Evolutionary conservation across 53 echinoderm and acorn worm genomes (phyloP), one percentile per base, ranked within the genome.

Genomic region (Temnopleurus reevesii): DNA sequence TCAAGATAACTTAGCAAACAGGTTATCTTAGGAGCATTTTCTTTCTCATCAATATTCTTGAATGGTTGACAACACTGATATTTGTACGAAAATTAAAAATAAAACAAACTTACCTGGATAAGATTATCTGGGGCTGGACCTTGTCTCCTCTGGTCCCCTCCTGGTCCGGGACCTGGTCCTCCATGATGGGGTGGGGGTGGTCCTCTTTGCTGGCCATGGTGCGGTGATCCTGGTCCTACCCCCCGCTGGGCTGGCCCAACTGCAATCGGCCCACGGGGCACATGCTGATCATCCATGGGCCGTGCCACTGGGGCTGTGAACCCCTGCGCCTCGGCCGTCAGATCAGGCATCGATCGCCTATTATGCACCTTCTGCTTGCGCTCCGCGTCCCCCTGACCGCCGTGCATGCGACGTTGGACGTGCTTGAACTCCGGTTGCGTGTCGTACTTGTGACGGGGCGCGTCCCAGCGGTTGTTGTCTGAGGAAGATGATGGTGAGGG

Each of bases 321-420:
- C 0, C 71, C 54, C 54, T 33, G 31, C 71, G 8, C 34, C 0
- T 43, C 47, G 33, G 33, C 57, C 2, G 28, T 35, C 38, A 91
- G 25, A 41, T 92, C 93, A 2, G 95, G 97, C 80, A 95, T 80
- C 10, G 97, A 95, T 29, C 95, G 95, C 21, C 97, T 89, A 25
- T 95, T 92, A 34, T 94, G 91, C 49, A 90, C 86, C 90, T 94
- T 95, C 87, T 89, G 91, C 76, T 93, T 89, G 19, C 63, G 58
- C 46, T 95, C 94, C 0, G 91, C 77, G 15, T 85, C 76, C 76
- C 91, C 92, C 23, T 83, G 88, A 49, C 56, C 76, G 30, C 93
- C 88, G 36, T 87, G 88, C 65, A 87, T 87, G 31, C 88, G 89
- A 13, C 93, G 82, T 59, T 82, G 79, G 8, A 91, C 90, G 23